Base-by-base conservation (phyloP, 2,113 vertebrate species). In the Monarcha castaneiventris region DNA sequence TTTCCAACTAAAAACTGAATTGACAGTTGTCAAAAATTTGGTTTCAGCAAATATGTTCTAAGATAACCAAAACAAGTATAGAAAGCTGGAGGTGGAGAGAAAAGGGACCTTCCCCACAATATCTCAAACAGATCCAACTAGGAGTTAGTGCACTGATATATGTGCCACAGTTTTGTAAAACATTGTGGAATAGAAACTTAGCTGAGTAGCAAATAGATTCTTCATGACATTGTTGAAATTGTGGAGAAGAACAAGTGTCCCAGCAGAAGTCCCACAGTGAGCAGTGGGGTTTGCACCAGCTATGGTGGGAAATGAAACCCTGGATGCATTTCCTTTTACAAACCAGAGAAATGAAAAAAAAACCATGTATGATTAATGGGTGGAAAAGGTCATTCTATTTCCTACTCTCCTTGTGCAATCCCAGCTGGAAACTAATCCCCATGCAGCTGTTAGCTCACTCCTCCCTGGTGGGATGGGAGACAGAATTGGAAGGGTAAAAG, bases 321-420 rank as follows among this genome's bases (percentile, higher is more conserved):
- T 79, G 41, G 3, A 19, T 7, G 1, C 3, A 33, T 56, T 77
- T 82, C 3, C 20, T 66, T 88, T 74, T 30, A 13, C 37, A 82
- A 88, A 48, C 5, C 13, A 55, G 9, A 25, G 14, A 61, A 81
- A 75, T 33, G 3, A 68, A 82, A 67, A 82, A 63, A 49, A 35
- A 52, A 3, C 12, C 19, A 12, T 4, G 1, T n/a, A 16, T 1
- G 1, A 46, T 22, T 62, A 67, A 52, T 37, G 15, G 25, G 25
- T 66, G 52, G 32, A 72, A 83, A 26, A 43, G 33, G 19, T 56
- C n/a, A 48, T 68, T 75, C 9, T 73, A 4, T 59, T 84, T 89
- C 55, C 35, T 58, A 16, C 29, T 79, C 6, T 54, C 8, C 26
- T 79, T 63, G 22, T 25, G 8, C 33, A 59, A 7, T 64, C 16